These are phyloP conservation scores for Tenrec ecaudatus DNA, from an alignment of 2,113 vertebrate genomes.

Conservation along the genomic window DNA sequence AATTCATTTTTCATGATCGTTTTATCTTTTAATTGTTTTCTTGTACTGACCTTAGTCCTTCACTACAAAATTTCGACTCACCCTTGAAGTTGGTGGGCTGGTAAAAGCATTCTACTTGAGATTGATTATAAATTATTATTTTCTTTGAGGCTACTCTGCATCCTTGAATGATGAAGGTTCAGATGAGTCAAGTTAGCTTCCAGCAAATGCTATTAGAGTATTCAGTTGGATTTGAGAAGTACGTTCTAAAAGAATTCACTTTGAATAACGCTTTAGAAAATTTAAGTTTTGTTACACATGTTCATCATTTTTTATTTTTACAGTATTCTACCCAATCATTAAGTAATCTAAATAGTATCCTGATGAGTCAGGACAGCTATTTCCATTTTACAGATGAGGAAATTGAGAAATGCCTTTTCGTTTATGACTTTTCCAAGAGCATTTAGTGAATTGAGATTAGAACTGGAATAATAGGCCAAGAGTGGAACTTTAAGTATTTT, in stretches of 20 bases:
- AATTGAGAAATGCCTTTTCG: constrained; percentile 52
- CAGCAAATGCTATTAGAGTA: not conserved
- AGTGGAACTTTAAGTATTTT: constrained; percentile 54
- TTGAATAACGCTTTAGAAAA: constrained; percentile 81
- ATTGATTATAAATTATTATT: not conserved
- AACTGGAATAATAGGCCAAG: constrained; percentile 51
- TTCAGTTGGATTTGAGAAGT: constrained; percentile 29
- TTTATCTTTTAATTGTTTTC: constrained; percentile 57
- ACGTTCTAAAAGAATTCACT: not conserved
- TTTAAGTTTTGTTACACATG: constrained; percentile 36
- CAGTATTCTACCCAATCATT: constrained; percentile 3
- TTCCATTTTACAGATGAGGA: constrained; percentile 67
- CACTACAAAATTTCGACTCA: not conserved
- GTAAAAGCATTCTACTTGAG: constrained; percentile 10
- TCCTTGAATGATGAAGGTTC: constrained; percentile 30
- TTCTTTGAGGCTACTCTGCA: not conserved
- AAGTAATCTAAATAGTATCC: constrained; percentile 46
- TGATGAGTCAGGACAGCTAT: not conserved
- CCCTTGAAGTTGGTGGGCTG: not conserved
- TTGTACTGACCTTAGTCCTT: constrained; percentile 35
- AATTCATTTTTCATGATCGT: constrained; percentile 41
- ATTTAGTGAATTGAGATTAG: constrained; percentile 62
- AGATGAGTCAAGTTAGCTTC: constrained; percentile 32
- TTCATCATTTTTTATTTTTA: constrained; percentile 28
- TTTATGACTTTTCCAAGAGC: constrained; percentile 58